Conservation (phyloP, 2,888 invertebrate genomes). For the Drosophila paracracens region DNA sequence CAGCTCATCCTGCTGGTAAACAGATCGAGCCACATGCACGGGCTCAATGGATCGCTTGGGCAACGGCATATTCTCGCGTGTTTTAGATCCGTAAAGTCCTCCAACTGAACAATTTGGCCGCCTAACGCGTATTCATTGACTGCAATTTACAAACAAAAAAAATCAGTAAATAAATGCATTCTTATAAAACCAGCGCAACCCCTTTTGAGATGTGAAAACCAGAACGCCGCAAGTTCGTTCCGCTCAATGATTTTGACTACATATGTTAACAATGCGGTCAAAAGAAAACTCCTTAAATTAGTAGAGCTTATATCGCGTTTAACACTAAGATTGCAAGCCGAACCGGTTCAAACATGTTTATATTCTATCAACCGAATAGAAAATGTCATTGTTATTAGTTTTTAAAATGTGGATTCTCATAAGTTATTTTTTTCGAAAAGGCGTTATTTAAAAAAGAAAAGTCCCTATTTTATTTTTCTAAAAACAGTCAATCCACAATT, state of each 20-base stretch:
- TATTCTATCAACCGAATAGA: neutral
- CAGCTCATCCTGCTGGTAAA: slow-evolving; percentile 93
- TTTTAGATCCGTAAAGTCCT: slow-evolving; percentile 31
- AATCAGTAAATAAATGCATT: neutral
- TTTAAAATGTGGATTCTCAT: neutral
- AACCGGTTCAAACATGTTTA: neutral
- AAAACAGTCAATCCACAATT: neutral
- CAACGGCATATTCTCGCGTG: slow-evolving; percentile 92
- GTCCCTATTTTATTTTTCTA: neutral
- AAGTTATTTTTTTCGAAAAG: neutral
- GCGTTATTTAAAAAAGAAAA: neutral
- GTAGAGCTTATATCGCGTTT: neutral
- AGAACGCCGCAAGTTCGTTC: slow-evolving; percentile 21
- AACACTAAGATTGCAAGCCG: neutral
- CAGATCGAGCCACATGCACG: slow-evolving; percentile 96
- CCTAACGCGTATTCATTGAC: slow-evolving; percentile 67
- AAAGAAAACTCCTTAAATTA: neutral
- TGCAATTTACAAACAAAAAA: slow-evolving; percentile 25
- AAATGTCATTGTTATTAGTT: neutral
- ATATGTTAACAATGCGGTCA: slow-evolving; percentile 1
- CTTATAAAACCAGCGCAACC: neutral
- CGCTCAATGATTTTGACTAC: slow-evolving; percentile 13
- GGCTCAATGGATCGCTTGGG: slow-evolving; percentile 98
- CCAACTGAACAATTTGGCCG: slow-evolving; percentile 41
- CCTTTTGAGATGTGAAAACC: slow-evolving; percentile 2